Percentiles rank a stretch among this genome's conserved stretches.
Conservation (phyloP, 2,797 vertebrate genomes). For the Siniperca scherzeri region DNA sequence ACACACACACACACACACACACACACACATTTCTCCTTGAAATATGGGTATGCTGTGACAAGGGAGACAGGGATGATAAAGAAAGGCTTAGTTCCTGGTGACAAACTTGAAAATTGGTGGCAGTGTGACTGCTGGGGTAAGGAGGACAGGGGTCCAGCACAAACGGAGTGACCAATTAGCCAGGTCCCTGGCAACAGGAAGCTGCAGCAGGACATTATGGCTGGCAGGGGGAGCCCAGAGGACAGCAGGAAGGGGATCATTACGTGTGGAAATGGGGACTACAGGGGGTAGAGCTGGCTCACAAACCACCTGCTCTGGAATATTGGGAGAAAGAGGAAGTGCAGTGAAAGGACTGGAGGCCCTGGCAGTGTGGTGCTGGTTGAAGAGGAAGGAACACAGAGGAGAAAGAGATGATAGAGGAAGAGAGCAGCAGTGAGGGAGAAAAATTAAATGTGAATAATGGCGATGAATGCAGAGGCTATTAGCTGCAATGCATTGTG, state of each 20-base stretch:
- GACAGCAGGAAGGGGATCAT: constrained; percentile 52
- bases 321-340: constrained; percentile 29
- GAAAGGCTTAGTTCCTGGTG: constrained; percentile 28
- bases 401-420: constrained; percentile 20
- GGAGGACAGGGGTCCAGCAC: constrained; percentile 24
- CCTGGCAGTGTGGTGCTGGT: background rate
- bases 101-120: constrained; percentile 45
- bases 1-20: background rate
- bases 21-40: constrained; percentile 12
- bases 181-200: constrained; percentile 27
- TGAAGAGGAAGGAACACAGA: constrained; percentile 18
- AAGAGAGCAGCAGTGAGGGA: constrained; percentile 29
- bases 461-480: constrained; percentile 42
- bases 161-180: constrained; percentile 71
- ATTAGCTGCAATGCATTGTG: constrained; percentile 34
- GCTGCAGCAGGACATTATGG: constrained; percentile 36
- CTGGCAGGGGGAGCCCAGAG: constrained; percentile 42
- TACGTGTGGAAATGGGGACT: constrained; percentile 54
- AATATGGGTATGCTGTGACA: constrained; percentile 28
- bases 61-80: constrained; percentile 36
- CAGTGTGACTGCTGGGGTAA: constrained; percentile 26
- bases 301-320: constrained; percentile 43
- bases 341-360: constrained; percentile 26
- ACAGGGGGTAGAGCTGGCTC: constrained; percentile 34
- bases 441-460: constrained; percentile 50